Evolutionary conservation across 2,113 vertebrate genomes (phyloP).

Genomic region (Tachuris rubrigastra): DNA sequence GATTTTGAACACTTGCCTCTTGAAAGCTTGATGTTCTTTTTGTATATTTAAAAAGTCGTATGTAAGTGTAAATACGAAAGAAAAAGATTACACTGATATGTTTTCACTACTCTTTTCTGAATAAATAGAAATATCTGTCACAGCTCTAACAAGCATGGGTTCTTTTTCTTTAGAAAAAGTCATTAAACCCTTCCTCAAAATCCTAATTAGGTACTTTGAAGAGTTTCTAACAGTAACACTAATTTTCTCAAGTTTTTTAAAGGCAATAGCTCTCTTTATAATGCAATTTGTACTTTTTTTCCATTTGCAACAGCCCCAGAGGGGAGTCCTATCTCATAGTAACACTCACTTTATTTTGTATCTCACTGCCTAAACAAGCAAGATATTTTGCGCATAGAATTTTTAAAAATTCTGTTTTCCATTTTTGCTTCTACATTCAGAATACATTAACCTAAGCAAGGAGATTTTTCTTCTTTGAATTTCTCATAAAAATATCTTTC

Average conservation of each 20-base stretch:
- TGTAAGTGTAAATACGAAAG: not conserved
- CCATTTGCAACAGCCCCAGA: not conserved
- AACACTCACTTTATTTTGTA: constrained; percentile 4
- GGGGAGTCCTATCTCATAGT: constrained; percentile 16
- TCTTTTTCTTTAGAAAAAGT: not conserved
- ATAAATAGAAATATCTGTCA: not conserved
- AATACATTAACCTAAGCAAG: not conserved
- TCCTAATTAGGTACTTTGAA: not conserved
- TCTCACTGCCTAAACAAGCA: constrained; percentile 19
- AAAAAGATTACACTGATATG: not conserved
- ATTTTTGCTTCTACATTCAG: not conserved
- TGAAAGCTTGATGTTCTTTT: not conserved
- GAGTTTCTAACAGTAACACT: not conserved
- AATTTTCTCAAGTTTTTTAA: constrained; percentile 22
- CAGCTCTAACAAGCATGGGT: not conserved
- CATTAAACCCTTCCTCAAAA: not conserved
- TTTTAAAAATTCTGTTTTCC: not conserved
- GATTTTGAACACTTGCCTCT: not conserved
- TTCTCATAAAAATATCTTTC: not conserved
- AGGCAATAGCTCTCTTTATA: not conserved
- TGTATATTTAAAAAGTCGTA: not conserved
- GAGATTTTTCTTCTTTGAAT: not conserved
- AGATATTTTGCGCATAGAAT: not conserved
- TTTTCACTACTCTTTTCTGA: not conserved
- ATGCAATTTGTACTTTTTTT: not conserved